Percentiles rank a stretch among this genome's conserved stretches.
Conservation (phyloP, 2,797 vertebrate species). For the Danio choprae region DNA sequence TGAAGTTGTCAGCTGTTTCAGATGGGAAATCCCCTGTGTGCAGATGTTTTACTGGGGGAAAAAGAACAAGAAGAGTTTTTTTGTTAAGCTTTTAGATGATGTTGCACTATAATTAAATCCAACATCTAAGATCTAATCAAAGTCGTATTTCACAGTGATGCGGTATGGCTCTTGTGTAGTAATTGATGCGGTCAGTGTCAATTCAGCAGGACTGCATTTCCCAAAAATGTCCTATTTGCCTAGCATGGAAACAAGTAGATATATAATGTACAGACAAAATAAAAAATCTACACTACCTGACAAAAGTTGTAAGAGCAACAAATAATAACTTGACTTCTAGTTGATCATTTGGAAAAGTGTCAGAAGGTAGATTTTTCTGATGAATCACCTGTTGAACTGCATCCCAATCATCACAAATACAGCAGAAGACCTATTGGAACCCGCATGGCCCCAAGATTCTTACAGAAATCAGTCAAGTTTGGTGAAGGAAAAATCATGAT, state of each 20-base stretch:
- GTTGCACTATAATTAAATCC: slow-evolving; percentile 44
- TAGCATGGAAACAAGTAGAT: background rate
- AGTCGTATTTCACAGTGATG: slow-evolving; percentile 9
- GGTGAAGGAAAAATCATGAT: no score
- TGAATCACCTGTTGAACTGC: no score
- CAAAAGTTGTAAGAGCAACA: no score
- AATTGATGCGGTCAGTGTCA: background rate
- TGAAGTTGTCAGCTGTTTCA: slow-evolving; percentile 29
- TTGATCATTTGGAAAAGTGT: no score
- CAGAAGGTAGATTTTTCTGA: no score
- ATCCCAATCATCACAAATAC: no score
- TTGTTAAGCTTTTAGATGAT: slow-evolving; percentile 49
- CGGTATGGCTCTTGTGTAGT: slow-evolving; percentile 4
- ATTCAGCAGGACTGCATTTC: slow-evolving; percentile 4
- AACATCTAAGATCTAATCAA: slow-evolving; percentile 26
- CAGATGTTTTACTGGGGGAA: slow-evolving; percentile 36
- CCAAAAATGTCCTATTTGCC: background rate
- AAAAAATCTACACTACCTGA: no score
- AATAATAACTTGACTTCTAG: no score
- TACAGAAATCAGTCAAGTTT: no score
- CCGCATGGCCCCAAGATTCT: no score
- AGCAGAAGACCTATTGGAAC: no score
- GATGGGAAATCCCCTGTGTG: slow-evolving; percentile 45
- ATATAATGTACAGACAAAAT: no score
- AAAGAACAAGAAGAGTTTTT: slow-evolving; percentile 22